These are phyloP conservation scores for Dufourea novaeangliae DNA, from an alignment of 1,140 invertebrate species.

Conservation along the genomic window DNA sequence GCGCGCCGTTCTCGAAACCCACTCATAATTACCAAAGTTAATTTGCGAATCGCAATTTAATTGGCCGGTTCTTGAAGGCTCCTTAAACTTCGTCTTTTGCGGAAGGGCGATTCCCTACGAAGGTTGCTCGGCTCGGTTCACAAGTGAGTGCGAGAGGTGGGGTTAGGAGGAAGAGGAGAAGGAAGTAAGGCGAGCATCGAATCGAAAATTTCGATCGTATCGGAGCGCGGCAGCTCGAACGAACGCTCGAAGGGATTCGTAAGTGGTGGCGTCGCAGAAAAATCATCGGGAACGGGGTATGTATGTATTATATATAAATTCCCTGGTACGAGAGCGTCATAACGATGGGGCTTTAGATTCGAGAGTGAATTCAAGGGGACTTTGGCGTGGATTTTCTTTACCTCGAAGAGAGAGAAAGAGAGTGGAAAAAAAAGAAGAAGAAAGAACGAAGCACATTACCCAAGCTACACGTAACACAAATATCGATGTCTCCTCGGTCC, in stretches of 20 bases:
- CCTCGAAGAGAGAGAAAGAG: too few relatives aligned
- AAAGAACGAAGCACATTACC: neutral
- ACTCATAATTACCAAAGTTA: constrained; percentile 69
- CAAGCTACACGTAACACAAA: neutral
- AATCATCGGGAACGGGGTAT: neutral
- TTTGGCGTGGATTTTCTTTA: too few relatives aligned
- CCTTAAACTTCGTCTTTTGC: constrained; percentile 56
- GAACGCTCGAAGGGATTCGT: neutral
- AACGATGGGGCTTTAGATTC: too few relatives aligned
- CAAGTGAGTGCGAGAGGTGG: neutral
- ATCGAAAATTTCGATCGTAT: constrained; percentile 17
- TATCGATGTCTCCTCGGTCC: neutral
- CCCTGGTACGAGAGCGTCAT: too few relatives aligned
- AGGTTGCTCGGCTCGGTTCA: neutral
- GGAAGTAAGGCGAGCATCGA: neutral
- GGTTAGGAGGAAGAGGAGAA: neutral
- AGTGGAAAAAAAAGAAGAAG: neutral
- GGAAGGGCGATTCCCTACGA: neutral
- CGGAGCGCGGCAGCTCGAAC: neutral
- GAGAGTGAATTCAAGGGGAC: too few relatives aligned
- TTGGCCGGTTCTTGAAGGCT: constrained; percentile 66
- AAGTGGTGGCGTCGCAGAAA: neutral
- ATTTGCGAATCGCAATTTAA: constrained; percentile 69
- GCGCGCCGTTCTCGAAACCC: constrained; percentile 45
- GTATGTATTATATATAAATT: too few relatives aligned